Evolutionary conservation across 2,888 invertebrate species (phyloP).

Genomic region (Crematogaster levior): DNA sequence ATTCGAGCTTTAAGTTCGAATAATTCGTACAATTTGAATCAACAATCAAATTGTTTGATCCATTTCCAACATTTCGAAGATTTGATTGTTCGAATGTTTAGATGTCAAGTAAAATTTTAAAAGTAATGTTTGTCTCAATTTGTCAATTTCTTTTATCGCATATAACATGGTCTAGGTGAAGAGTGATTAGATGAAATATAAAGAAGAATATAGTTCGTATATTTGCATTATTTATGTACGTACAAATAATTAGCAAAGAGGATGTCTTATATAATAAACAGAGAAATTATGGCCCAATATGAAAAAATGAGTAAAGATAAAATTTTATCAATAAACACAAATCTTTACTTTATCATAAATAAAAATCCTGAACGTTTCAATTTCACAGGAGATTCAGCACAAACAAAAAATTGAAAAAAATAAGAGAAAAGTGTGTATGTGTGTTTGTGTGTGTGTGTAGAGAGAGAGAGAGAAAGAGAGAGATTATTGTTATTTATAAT

Average conservation of each 20-base stretch:
- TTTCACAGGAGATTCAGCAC: too few relatives aligned
- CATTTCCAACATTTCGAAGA: neutral
- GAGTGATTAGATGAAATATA: neutral
- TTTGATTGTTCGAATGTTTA: neutral
- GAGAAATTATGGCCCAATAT: too few relatives aligned
- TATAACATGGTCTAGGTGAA: neutral
- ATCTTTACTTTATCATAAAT: too few relatives aligned
- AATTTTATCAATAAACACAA: too few relatives aligned
- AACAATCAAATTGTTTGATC: neutral
- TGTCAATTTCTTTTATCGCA: neutral
- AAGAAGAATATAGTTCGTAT: neutral
- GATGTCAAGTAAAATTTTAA: neutral
- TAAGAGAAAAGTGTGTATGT: too few relatives aligned
- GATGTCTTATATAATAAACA: too few relatives aligned
- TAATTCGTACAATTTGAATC: neutral
- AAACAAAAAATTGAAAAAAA: too few relatives aligned
- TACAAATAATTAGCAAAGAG: neutral
- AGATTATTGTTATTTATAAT: too few relatives aligned
- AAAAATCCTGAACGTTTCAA: too few relatives aligned
- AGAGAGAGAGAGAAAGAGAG: too few relatives aligned
- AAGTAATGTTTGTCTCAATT: neutral
- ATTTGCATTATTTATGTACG: constrained; percentile 12
- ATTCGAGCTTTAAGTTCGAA: neutral
- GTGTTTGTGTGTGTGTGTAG: too few relatives aligned
- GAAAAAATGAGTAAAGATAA: too few relatives aligned